Evolutionary conservation across 1,140 invertebrate species (phyloP), one percentile per base, ranked within the genome.

Genomic region (Ostrea edulis): DNA sequence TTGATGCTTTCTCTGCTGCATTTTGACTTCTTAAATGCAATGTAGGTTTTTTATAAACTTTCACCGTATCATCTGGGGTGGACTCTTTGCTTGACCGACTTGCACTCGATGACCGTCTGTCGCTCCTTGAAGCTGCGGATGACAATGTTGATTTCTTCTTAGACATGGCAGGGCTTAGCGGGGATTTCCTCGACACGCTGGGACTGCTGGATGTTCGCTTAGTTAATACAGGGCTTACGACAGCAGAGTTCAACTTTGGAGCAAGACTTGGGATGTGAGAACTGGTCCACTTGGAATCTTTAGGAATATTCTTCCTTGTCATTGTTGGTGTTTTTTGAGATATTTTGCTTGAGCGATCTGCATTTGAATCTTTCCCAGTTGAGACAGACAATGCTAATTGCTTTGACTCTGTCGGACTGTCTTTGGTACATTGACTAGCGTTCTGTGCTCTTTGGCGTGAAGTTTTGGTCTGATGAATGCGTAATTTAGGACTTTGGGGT

Each of bases 61-160:
- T 25, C 14, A 77, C 1, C 8, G 68, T 29, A 77, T 77, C 35
- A 77, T 77, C 68, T 77, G 68, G 68, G 11, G 68, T 35, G 22
- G 68, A 77, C 25, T 77, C 68, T 77, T 77, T 77, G 68, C 68
- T 77, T 77, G 68, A 77, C 29, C 29, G 68, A 77, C 68, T 77
- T 29, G 68, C 68, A 77, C 68, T 77, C 14, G 68, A 77, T 29
- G 68, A 29, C 29, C 68, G 22, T 29, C 68, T 77, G 11, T 29
- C 22, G 29, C 68, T 2, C 68, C 68, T 77, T 77, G 55, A 62
- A 62, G 14, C 14, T 17, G 7, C 55, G n/a, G 55, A 17, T n/a
- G 17, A 20, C n/a, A 17, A 14, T 14, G 68, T 35, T 35, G 25
- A 35, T 77, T 77, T 77, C 68, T 77, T 22, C 22, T 14, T 29